phyloP scores from a whole-genome alignment of 1,140 invertebrate genomes.

The Neodiprion lecontei region DNA sequence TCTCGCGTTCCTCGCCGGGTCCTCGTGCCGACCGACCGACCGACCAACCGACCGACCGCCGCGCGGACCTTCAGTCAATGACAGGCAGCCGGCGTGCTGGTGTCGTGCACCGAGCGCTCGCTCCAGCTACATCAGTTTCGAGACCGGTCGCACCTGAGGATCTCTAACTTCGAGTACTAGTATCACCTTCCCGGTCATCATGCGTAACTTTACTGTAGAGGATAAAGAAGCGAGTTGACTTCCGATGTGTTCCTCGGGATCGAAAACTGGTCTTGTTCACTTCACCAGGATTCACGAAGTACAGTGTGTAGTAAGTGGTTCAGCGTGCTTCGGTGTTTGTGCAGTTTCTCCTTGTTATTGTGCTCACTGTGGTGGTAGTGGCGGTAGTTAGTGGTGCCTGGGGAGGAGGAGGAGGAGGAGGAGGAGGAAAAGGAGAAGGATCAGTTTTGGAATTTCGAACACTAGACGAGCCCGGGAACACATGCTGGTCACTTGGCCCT shows the following conservation, averaged over 20 bases:
- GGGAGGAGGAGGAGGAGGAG: slow-evolving; percentile 20
- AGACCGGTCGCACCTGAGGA: neutral
- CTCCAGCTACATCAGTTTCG: neutral
- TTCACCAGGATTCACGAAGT: too few species aligned
- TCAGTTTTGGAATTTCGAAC: neutral
- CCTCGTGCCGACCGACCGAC: slow-evolving; percentile 10
- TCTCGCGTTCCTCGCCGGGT: slow-evolving; percentile 9
- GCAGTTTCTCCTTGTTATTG: too few species aligned
- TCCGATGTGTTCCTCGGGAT: too few species aligned
- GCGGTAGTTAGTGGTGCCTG: neutral
- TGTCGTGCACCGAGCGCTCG: slow-evolving; percentile 9
- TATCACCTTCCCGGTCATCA: neutral
- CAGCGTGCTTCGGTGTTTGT: too few species aligned
- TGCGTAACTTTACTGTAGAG: too few species aligned
- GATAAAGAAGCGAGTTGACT: too few species aligned
- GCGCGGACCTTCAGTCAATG: slow-evolving; percentile 42
- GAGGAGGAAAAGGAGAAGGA: slow-evolving; percentile 19
- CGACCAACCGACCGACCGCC: neutral
- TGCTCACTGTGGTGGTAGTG: neutral
- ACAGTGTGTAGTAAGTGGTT: too few species aligned
- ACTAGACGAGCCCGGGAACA: neutral
- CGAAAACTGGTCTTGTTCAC: too few species aligned
- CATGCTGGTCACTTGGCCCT: slow-evolving; percentile 10
- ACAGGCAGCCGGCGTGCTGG: slow-evolving; percentile 35
- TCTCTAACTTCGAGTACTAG: neutral